phyloP scores from a whole-genome alignment of 23 tunicate species.

The Ascidia mentula region DNA sequence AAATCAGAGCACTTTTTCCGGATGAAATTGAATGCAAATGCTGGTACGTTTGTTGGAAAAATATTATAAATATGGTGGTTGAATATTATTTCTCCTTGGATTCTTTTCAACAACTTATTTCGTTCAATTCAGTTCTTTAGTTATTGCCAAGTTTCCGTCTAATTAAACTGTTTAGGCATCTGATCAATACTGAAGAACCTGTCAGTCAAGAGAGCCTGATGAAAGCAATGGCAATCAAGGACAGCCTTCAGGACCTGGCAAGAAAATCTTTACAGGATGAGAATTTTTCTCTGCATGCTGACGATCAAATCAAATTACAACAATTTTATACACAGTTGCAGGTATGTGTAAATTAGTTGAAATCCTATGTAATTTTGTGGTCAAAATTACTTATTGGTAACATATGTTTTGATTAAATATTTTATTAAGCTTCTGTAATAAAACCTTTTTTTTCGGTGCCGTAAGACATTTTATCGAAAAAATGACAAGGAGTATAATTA shows the following conservation, averaged over 20 bases:
- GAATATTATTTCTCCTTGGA: background rate
- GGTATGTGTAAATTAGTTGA: no score
- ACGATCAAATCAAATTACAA: background rate
- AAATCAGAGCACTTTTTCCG: constrained; percentile 44
- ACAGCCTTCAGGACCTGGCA: background rate
- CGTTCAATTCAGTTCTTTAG: no score
- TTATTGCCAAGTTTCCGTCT: no score
- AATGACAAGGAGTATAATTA: no score
- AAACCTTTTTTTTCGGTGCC: no score
- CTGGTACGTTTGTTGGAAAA: no score
- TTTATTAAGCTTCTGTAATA: no score
- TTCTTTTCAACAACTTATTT: no score
- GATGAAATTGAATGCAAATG: constrained; percentile 62
- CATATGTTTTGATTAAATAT: no score
- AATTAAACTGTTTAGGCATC: constrained; percentile 9
- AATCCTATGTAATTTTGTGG: no score
- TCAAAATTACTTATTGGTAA: no score
- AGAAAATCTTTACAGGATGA: background rate
- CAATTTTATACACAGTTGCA: background rate
- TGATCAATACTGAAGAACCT: background rate
- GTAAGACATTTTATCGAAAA: no score
- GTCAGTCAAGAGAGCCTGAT: background rate
- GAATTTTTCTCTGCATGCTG: background rate
- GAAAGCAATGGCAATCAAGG: background rate
- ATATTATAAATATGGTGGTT: background rate